These are phyloP conservation scores for Xenotilapia longispinis DNA, from an alignment of 2,113 vertebrate species.

Conservation along the genomic window DNA sequence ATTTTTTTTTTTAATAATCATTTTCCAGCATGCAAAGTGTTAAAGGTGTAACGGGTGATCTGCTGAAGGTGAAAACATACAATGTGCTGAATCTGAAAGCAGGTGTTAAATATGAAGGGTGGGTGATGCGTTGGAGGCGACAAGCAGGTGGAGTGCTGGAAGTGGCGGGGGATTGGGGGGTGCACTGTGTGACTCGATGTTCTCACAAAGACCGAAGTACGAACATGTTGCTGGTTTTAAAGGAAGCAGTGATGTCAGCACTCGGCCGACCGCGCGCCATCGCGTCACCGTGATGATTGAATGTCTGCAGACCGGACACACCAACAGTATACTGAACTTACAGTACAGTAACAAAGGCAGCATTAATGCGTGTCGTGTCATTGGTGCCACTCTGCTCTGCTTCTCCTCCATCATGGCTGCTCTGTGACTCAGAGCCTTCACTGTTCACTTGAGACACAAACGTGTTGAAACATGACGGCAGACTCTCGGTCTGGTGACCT, in stretches of 20 bases:
- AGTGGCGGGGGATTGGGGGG: neutral
- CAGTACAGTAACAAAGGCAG: constrained; percentile 44
- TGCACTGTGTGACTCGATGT: neutral
- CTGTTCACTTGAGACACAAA: neutral
- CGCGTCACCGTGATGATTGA: constrained; percentile 11
- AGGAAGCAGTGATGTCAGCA: constrained; percentile 1
- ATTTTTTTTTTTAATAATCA: neutral
- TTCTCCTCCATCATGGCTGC: neutral
- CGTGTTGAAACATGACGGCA: neutral
- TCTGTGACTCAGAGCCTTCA: neutral
- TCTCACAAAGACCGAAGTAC: neutral
- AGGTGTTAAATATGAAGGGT: neutral
- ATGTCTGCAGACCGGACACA: neutral
- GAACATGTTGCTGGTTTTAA: neutral
- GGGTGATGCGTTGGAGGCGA: neutral
- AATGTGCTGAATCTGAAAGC: neutral
- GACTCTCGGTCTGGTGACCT: neutral
- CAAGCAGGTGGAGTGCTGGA: neutral
- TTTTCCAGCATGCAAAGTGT: neutral
- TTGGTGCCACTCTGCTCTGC: constrained; percentile 24
- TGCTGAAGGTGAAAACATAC: neutral
- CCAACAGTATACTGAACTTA: neutral
- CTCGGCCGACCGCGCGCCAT: neutral
- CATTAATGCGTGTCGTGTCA: constrained; percentile 23
- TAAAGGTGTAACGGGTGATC: neutral